Base-by-base conservation (phyloP, 2,888 invertebrate genomes). In the Lasioglossum calceatum region DNA sequence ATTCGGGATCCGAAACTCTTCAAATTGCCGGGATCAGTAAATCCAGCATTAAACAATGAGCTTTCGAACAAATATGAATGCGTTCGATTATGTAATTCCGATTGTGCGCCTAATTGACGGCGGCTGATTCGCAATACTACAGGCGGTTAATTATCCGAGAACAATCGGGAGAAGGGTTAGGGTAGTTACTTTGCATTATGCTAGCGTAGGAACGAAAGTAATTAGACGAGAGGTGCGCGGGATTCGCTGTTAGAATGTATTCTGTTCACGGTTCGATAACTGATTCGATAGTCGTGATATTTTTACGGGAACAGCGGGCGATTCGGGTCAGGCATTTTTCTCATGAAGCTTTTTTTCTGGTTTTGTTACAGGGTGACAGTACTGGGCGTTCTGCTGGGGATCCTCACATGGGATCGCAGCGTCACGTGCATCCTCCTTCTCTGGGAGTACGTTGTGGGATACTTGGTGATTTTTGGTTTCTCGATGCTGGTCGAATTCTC, bases 401-500 rank as follows among this genome's bases (percentile, higher is more conserved):
- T 97, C 86, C 96, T 96, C 84, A 95, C 96, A 85, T 97, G 96
- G 95, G 96, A 96, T 92, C 95, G 94, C 77, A 94, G 95, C 84
- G 94, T 95, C 82, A 95, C 95, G 80, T 96, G 96, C 93, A 95
- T 96, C 78, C 93, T 96, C 79, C 95, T 96, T 84, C 95, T 96
- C 79, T 96, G 96, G 96, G 95, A 96, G 87, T 96, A 97, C 93
- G 95, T 97, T 74, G 93, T 97, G 67, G 97, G 97, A 77, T 97
- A 97, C 94, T 94, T 97, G 90, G 96, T 95, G 73, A 96, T 97
- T 87, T 95, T 97, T 87, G 95, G 96, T 44, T 95, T 95, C 91
- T 97, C 96, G 85, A 96, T 97, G 96, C 94, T 97, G 87, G 96
- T 97, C 91, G 98, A 98, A 95, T 96, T 97, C 86, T 96, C 96